Percentiles rank a stretch among this genome's conserved stretches.
phyloP scores from a whole-genome alignment of 2,113 vertebrate species.

The Sprattus sprattus region DNA sequence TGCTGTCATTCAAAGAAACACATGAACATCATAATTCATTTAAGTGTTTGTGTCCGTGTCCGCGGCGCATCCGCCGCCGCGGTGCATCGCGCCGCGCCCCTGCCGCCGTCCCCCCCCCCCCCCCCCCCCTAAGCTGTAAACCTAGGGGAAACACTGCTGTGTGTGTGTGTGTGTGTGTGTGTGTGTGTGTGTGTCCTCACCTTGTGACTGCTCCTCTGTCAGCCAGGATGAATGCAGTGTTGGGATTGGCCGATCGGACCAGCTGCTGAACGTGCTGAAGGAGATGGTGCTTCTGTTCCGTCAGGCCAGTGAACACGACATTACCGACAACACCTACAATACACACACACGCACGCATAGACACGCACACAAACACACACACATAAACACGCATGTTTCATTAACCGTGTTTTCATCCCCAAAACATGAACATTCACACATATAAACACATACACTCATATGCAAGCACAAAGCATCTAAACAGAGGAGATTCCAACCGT shows the following conservation, averaged over 20 bases:
- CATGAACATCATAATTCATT: no score
- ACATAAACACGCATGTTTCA: not conserved
- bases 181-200: constrained; percentile 63
- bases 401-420: no score
- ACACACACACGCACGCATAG: not conserved
- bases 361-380: not conserved
- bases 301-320: constrained; percentile 85
- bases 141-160: no score
- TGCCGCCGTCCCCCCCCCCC: no score
- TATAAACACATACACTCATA: not conserved
- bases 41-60: no score
- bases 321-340: constrained; percentile 84
- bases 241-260: constrained; percentile 85
- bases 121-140: no score
- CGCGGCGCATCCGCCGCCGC: no score
- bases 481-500: not conserved
- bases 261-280: constrained; percentile 83
- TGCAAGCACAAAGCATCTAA: not conserved
- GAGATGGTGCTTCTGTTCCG: constrained; percentile 83
- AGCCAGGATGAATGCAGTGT: constrained; percentile 82
- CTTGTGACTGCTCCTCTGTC: constrained; percentile 88
- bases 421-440: not conserved
- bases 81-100: no score
- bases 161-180: not conserved
- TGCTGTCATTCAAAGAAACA: no score